These are phyloP conservation scores for Lasioglossum malachurum DNA, from an alignment of 2,888 invertebrate species.

Conservation along the genomic window DNA sequence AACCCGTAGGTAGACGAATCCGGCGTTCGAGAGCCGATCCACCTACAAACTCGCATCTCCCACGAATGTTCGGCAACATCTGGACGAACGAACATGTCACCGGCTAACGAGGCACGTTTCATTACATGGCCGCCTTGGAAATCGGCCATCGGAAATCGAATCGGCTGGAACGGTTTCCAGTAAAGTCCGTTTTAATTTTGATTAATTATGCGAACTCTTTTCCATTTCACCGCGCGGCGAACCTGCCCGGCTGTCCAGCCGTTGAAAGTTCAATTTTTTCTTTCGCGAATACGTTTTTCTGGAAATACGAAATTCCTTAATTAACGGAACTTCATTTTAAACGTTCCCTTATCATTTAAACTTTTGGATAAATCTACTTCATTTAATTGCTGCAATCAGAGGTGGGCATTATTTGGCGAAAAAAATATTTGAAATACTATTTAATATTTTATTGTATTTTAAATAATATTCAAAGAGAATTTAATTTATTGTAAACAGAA, in stretches of 20 bases:
- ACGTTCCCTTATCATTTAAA: not conserved
- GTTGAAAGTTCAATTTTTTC: not conserved
- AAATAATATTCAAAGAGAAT: not conserved
- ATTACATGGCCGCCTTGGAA: slow-evolving; percentile 15
- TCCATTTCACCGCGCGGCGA: not conserved
- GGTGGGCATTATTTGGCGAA: too few relatives aligned
- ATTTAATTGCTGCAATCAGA: not conserved
- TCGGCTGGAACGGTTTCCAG: not conserved
- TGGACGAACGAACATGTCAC: slow-evolving; percentile 54
- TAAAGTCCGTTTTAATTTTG: not conserved
- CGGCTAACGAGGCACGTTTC: slow-evolving; percentile 54
- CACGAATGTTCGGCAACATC: slow-evolving; percentile 60
- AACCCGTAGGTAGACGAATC: slow-evolving; percentile 59
- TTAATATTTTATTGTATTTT: too few relatives aligned
- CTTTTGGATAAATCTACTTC: not conserved
- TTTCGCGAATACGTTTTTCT: not conserved
- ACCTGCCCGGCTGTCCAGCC: too few relatives aligned
- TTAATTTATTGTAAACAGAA: not conserved
- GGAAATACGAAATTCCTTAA: not conserved
- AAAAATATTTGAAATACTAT: too few relatives aligned
- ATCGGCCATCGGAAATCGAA: slow-evolving; percentile 41
- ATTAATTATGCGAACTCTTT: slow-evolving; percentile 15
- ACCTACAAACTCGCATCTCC: slow-evolving; percentile 56
- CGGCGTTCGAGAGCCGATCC: slow-evolving; percentile 49
- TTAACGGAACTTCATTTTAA: not conserved